Base-by-base conservation (phyloP, 2,888 invertebrate genomes). In the Dolichomitus sp. region DNA sequence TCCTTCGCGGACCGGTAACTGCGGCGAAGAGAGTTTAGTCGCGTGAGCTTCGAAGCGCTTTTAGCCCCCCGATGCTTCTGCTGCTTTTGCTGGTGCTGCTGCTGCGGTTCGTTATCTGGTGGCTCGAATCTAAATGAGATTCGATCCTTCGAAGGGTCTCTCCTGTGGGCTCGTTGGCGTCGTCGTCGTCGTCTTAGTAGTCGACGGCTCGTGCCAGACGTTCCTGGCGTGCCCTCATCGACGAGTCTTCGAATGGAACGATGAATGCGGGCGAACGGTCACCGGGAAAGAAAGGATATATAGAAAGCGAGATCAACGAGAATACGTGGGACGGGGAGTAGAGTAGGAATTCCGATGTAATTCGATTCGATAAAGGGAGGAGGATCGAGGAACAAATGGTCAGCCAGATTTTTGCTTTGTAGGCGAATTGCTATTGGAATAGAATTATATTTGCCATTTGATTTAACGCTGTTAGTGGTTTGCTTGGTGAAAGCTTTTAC, bases 61-160 rank as follows among this genome's bases (percentile, higher is more conserved):
- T 68, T 42, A 61, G 45, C 40, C 57, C 40, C 40, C 33, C 33
- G 2, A 19, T 5, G 68, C 17, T 27, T 4, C 68, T 48, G 30
- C n/a, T 52, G 50, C 70, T 70, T 33, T 7, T 42, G 40, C 40
- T 72, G 70, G 7, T 45, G 70, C 42, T 57, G 52, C 54, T 45
- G 78, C 69, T 75, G 82, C 75, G 82, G 79, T 79, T 83, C 73
- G 83, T 83, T 89, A 90, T 90, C 90, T 88, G 83, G 50, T 85
- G 80, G 81, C 85, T 85, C 85, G 88, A 89, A 90, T 90, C 90
- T 90, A 90, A 90, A 90, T 88, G 90, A 90, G 89, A 89, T 90
- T 90, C 89, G 89, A 90, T 90, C 89, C 87, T 85, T 84, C 83
- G 80, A 50, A 75, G 63, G 48, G 80, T 76, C 61, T 69, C 70